Conservation (phyloP, 2,797 vertebrate species). For the Bucorvus abyssinicus region DNA sequence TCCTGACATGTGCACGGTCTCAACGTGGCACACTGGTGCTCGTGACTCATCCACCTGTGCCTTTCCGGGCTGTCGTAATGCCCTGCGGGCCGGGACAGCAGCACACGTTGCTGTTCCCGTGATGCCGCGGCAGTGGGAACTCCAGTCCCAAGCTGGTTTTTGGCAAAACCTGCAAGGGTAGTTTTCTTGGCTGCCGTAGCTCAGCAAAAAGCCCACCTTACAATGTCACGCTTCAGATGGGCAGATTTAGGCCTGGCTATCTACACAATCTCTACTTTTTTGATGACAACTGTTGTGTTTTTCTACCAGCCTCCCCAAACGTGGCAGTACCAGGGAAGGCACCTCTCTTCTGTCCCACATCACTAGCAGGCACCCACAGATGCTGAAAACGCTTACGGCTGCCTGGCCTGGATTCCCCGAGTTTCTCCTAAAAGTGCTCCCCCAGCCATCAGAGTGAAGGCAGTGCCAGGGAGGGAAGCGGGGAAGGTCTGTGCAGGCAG, state of each 20-base stretch:
- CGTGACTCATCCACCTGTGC: background rate
- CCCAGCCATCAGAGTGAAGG: background rate
- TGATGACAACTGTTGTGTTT: fast-evolving
- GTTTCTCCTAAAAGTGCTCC: fast-evolving
- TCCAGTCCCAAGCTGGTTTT: fast-evolving
- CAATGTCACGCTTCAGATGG: fast-evolving
- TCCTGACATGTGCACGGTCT: background rate
- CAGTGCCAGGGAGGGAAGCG: fast-evolving
- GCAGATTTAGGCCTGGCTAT: too few relatives aligned
- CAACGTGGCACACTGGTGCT: fast-evolving
- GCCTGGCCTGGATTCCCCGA: too few relatives aligned
- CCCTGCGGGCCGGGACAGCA: background rate
- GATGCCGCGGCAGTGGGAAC: fast-evolving
- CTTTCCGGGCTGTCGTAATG: fast-evolving
- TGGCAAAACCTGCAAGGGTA: too few relatives aligned
- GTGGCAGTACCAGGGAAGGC: background rate
- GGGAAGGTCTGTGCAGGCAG: too few relatives aligned
- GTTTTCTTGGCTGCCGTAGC: background rate
- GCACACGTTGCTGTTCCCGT: fast-evolving
- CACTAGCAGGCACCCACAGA: fast-evolving
- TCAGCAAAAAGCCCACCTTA: background rate
- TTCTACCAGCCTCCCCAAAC: too few relatives aligned
- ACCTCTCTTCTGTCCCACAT: background rate
- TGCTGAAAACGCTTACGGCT: background rate
- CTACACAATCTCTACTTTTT: background rate